Base-by-base conservation (phyloP, 2,797 vertebrate species). In the Kryptopterus vitreolus region DNA sequence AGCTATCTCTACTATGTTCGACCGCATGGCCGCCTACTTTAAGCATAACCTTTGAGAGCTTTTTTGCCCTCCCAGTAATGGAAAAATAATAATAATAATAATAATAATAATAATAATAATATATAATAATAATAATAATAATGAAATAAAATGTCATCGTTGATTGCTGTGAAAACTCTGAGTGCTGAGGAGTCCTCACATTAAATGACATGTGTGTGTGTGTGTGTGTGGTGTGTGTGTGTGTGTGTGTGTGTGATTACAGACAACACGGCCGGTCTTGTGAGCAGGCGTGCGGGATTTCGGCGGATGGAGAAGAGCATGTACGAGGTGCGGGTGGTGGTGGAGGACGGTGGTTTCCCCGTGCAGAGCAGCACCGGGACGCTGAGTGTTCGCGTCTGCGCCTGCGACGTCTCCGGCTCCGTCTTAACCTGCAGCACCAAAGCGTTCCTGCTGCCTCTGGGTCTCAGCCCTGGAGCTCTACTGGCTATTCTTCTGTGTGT, bases 231-330 rank as follows among this genome's bases (percentile, higher is more conserved):
- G 50, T 55, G 53, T 55, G 53, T 46, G 52, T 38, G 29, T 76
- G 22, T n/a, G 33, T 61, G 22, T 12, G 16, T 50, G n/a, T 33
- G 48, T 69, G 48, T 68, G 5, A 55, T 92, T 92, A 33, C 89
- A 98, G 97, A 98, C 89, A 98, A 97, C 91, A 96, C 96, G 24
- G 96, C 97, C 57, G 96, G 95, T 59, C 94, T 98, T 68, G 92
- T 96, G 91, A 90, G 95, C 58, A 90, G 90, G 57, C 95, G 92
- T 85, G 90, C 92, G 0, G 94, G 94, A 31, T 96, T 96, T 86
- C 94, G 89, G 82, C 93, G 92, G 79, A 93, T 88, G 52, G 89
- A 94, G 63, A 94, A 95, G 85, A 95, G 96, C 24, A 50, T 94
- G 5, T 96, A 96, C 59, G 86, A 94, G n/a, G 93, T 98, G 26